phyloP scores from a whole-genome alignment of 2,113 vertebrate genomes.

The Tiliqua scincoides region DNA sequence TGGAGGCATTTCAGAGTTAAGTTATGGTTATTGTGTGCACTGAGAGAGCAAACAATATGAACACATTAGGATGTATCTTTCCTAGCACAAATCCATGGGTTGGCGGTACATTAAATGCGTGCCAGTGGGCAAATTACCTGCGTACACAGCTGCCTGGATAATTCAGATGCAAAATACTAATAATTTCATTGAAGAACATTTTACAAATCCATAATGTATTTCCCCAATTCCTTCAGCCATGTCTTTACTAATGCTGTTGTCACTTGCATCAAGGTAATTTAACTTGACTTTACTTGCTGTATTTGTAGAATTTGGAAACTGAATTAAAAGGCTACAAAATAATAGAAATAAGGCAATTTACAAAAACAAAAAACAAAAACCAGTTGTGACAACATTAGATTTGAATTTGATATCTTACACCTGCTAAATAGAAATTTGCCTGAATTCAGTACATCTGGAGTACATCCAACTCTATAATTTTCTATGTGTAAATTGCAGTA shows the following conservation, averaged over 20 bases:
- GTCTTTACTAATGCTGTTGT: neutral
- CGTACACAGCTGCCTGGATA: slow-evolving; percentile 8
- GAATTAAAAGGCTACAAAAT: neutral
- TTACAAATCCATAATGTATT: neutral
- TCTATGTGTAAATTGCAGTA: neutral
- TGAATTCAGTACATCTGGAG: neutral
- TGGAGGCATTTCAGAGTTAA: slow-evolving; percentile 46
- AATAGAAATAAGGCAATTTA: neutral
- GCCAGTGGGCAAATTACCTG: slow-evolving; percentile 13
- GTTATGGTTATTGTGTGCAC: neutral
- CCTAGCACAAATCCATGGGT: slow-evolving; percentile 6
- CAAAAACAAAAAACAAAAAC: too few species aligned
- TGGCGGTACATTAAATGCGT: slow-evolving; percentile 13
- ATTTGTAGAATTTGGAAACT: neutral
- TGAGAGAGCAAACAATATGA: slow-evolving; percentile 9
- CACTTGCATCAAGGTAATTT: neutral
- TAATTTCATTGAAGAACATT: neutral
- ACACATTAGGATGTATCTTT: neutral
- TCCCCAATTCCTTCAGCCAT: neutral
- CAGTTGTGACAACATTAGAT: too few species aligned
- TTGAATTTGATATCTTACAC: too few species aligned
- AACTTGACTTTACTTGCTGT: neutral
- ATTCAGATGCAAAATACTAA: neutral
- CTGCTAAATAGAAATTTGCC: neutral
- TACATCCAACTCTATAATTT: neutral